A percentile compares a stretch with the other conserved stretches of the same genome.
Evolutionary conservation across 2,797 vertebrate species (phyloP).

Genomic region (Xiphophorus birchmanni): DNA sequence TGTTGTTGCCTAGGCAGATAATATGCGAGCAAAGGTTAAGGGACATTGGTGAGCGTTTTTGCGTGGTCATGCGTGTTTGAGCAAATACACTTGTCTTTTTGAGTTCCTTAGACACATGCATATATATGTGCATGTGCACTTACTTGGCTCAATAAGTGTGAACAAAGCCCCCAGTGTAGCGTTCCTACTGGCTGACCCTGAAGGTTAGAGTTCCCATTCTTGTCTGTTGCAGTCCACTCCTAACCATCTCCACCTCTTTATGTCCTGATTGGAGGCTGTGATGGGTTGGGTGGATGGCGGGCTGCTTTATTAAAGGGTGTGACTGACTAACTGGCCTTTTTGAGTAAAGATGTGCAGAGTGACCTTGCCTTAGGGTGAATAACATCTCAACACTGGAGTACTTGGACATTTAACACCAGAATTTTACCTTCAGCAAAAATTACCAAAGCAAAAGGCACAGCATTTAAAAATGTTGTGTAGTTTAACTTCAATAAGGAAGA

Average conservation of each 20-base stretch:
- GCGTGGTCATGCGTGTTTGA: constrained; percentile 1
- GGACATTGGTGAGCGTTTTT: constrained; percentile 24
- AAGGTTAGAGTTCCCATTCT: constrained; percentile 69
- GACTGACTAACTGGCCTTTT: constrained; percentile 60
- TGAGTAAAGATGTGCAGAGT: constrained; percentile 53
- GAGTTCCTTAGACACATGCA: constrained; percentile 18
- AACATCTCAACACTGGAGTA: constrained; percentile 34
- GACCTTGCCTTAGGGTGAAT: constrained; percentile 57
- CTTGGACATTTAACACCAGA: constrained; percentile 34
- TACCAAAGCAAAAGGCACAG: background rate
- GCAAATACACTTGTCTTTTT: constrained; percentile 12
- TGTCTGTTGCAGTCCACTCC: constrained; percentile 44
- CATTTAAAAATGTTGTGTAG: background rate
- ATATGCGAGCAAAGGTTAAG: constrained; percentile 44
- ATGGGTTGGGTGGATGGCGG: constrained; percentile 47
- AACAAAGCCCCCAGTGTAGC: constrained; percentile 71
- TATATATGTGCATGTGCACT: constrained; percentile 11
- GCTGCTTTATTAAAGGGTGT: constrained; percentile 76
- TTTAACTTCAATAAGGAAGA: background rate
- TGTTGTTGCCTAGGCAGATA: constrained; percentile 38
- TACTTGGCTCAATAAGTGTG: constrained; percentile 37
- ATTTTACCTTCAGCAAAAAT: background rate
- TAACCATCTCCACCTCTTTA: constrained; percentile 54
- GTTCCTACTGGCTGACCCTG: constrained; percentile 61
- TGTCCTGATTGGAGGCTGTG: constrained; percentile 64